Base-by-base conservation (phyloP, 1,140 invertebrate species). In the Drosophila miranda region DNA sequence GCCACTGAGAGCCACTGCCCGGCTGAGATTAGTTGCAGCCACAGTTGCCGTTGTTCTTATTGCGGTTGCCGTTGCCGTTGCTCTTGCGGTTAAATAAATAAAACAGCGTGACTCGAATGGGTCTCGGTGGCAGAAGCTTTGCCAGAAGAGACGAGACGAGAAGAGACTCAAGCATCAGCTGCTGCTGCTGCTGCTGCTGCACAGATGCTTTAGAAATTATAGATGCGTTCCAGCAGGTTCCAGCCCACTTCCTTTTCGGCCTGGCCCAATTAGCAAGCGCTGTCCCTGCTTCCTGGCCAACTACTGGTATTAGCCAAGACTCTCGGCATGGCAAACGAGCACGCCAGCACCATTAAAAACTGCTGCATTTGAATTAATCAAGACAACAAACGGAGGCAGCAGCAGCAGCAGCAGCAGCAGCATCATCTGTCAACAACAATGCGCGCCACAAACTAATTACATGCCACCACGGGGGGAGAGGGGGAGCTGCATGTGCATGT, bases 71-170 rank as follows among this genome's bases (percentile, higher is more conserved):
- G 62, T 67, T 67, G 75, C 62, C 68, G 66, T 68, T 68, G 70
- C 66, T 81, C 67, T 84, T 84, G 81, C 81, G 81, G 81, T 84
- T 83, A 86, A 86, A 81, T 84, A 84, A 84, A 81, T 84, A 84
- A 86, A 75, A 73, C 81, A 86, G 63, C 73, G 51, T 68, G 51
- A 56, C 63, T 68, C 42, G 62, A 56, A 13, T 43, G 43, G n/a
- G 49, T 9, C 58, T 45, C 21, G 1, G 14, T 16, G 16, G 16
- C 16, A 1, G 16, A n/a, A n/a, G n/a, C n/a, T n/a, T n/a, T n/a
- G n/a, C n/a, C n/a, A n/a, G n/a, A n/a, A n/a, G n/a, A n/a, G n/a
- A n/a, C n/a, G n/a, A n/a, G n/a, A n/a, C n/a, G n/a, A 16, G 16
- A 34, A 54, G 69, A 63, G 70, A 64, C 56, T 73, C 50, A 52